These are phyloP conservation scores for Lonchura striata DNA, from an alignment of 2,113 vertebrate genomes.

Conservation along the genomic window DNA sequence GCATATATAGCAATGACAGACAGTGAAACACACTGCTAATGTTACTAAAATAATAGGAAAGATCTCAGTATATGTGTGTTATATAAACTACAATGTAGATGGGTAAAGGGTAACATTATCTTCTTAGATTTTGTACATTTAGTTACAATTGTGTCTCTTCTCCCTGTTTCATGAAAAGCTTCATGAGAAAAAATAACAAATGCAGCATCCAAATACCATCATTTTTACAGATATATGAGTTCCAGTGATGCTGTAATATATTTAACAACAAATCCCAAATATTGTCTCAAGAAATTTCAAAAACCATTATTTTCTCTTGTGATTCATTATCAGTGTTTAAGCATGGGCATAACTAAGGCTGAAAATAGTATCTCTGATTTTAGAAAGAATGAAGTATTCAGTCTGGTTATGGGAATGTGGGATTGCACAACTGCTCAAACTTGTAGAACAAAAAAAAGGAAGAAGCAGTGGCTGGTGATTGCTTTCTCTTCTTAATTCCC, in stretches of 20 bases:
- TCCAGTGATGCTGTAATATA: background rate
- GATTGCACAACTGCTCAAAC: background rate
- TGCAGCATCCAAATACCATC: background rate
- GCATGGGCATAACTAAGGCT: background rate
- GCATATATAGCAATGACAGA: background rate
- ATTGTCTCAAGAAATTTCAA: background rate
- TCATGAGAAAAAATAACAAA: background rate
- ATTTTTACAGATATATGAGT: background rate
- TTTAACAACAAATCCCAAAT: background rate
- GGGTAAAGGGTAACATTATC: background rate
- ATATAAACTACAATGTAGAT: background rate
- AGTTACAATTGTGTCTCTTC: background rate
- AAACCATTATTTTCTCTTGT: background rate
- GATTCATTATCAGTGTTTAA: background rate
- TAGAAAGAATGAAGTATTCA: background rate
- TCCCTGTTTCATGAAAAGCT: background rate
- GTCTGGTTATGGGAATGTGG: background rate
- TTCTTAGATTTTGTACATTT: background rate
- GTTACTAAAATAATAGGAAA: background rate
- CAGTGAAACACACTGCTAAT: background rate
- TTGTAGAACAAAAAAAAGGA: background rate
- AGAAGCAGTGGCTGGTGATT: rapidly evolving
- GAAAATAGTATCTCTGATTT: background rate
- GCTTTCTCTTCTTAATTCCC: background rate
- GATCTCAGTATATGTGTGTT: background rate